Evolutionary conservation across 2,797 vertebrate species (phyloP), one percentile per base, ranked within the genome.

Genomic region (Anguilla megastoma): DNA sequence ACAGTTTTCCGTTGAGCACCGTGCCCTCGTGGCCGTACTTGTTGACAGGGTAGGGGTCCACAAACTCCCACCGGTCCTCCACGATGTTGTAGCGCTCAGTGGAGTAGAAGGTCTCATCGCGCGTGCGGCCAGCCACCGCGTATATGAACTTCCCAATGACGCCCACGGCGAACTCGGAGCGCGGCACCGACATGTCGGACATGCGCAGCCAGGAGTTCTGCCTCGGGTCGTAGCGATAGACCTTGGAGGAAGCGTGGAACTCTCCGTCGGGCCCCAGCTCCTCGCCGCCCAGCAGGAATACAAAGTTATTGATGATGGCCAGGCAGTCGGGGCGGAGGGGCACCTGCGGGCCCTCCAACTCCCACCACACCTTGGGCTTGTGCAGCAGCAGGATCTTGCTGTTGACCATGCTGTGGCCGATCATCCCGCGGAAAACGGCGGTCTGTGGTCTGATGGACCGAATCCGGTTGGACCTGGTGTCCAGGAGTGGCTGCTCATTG

Each of bases 341-440:
- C 91, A 99, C 98, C 95, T 99, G 98, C 84, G 98, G 98, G 3
- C 98, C 98, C 92, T 99, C 98, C 89, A 99, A 94, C 90, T 99
- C 98, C 98, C 98, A 99, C 98, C 98, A 99, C 92, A 99, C 97
- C 94, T 98, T 98, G 6, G 98, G 98, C 87, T 98, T 97, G 95
- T 99, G 98, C 92, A 99, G 95, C 69, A 99, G 97, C 89, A 99
- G 97, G 92, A 99, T 99, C 96, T 99, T 99, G 95, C 98, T 99
- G 95, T 99, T 99, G 92, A 99, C 98, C 98, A 99, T 99, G 93
- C 98, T 99, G 96, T 99, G 98, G 89, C 98, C 98, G 91, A 99
- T 99, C 98, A 99, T 99, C 80, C 98, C 98, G 92, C 98, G 96
- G 95, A 99, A 99, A 87, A 99, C 98, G 88, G 98, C 97, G 24